Conservation (phyloP, 2,888 invertebrate species). For the Drosophila austrosaltans region DNA sequence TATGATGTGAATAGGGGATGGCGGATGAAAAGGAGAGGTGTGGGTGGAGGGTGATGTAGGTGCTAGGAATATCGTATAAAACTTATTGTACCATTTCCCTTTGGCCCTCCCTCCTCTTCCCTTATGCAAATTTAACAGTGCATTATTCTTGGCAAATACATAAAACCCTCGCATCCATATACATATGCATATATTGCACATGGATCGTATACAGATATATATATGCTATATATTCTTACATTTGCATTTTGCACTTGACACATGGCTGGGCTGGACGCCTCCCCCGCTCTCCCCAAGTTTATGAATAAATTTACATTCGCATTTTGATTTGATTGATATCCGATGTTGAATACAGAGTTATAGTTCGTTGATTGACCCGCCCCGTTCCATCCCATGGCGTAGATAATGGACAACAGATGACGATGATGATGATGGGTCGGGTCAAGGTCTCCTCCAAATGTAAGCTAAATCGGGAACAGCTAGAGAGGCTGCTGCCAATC, state of each 20-base stretch:
- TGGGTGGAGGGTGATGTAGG: background rate
- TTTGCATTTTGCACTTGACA: conserved; percentile 46
- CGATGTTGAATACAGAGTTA: conserved; percentile 1
- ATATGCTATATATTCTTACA: conserved; percentile 29
- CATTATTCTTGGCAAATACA: conserved; percentile 54
- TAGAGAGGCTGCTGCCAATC: background rate
- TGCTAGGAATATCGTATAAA: conserved; percentile 54
- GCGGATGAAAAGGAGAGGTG: background rate
- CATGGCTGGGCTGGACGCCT: background rate
- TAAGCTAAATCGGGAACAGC: background rate
- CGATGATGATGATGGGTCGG: background rate
- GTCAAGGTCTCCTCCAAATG: conserved; percentile 13
- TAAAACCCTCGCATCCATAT: conserved; percentile 5
- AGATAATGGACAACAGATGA: background rate
- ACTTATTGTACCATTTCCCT: conserved; percentile 76
- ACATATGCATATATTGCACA: conserved; percentile 11
- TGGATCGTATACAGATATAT: conserved; percentile 10
- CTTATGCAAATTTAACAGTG: conserved; percentile 72
- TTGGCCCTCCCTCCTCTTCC: conserved; percentile 21
- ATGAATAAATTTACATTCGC: background rate
- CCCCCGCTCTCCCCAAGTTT: background rate
- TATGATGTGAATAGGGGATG: conserved; percentile 13
- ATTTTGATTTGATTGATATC: conserved; percentile 22
- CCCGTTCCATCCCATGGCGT: background rate
- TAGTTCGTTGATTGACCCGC: background rate